Conservation (phyloP, 2,888 invertebrate species). For the Rhimphoctona megacephalus region DNA sequence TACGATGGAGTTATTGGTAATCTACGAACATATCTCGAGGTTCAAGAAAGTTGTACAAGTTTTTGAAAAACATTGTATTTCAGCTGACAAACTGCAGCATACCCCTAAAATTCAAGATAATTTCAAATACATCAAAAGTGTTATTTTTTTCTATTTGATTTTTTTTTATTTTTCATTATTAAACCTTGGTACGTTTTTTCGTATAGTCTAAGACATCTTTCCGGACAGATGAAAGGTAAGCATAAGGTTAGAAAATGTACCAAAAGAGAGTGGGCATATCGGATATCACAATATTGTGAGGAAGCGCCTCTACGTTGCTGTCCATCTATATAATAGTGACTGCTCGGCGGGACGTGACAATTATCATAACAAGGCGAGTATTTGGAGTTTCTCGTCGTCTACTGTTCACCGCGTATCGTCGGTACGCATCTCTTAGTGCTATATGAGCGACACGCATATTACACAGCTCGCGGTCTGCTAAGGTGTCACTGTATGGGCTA, state of each 20-base stretch:
- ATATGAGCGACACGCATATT: constrained; percentile 75
- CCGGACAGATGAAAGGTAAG: neutral
- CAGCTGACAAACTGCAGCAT: neutral
- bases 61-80: neutral
- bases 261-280: constrained; percentile 71
- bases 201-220: neutral
- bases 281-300: constrained; percentile 82
- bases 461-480: constrained; percentile 61
- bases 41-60: neutral
- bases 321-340: constrained; percentile 63
- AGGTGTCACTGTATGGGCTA: constrained; percentile 62
- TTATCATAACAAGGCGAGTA: constrained; percentile 83
- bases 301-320: constrained; percentile 72
- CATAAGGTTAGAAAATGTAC: constrained; percentile 21
- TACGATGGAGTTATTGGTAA: neutral
- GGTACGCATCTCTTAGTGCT: constrained; percentile 74
- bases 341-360: constrained; percentile 73
- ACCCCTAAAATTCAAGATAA: too few relatives aligned
- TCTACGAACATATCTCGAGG: neutral
- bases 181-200: neutral
- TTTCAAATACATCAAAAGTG: neutral
- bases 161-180: neutral
- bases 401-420: constrained; percentile 71
- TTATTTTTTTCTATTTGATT: neutral
- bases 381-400: constrained; percentile 77